Conservation (phyloP, 2,797 vertebrate species). For the Labroides dimidiatus region DNA sequence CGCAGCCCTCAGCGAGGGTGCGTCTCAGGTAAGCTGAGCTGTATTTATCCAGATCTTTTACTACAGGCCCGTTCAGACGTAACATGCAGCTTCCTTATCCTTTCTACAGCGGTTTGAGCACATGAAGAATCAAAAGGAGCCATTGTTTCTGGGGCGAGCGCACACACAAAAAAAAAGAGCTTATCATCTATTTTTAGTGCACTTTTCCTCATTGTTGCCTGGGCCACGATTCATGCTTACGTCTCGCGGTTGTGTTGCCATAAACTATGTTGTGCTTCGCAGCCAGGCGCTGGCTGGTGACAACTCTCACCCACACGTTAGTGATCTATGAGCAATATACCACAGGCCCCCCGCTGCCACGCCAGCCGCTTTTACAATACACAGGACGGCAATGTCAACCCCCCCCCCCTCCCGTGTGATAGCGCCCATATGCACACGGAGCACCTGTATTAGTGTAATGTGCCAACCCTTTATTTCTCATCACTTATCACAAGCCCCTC, state of each 20-base stretch:
- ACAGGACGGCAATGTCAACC: slow-evolving; percentile 53
- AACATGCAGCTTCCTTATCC: slow-evolving; percentile 35
- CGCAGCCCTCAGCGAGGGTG: slow-evolving; percentile 46
- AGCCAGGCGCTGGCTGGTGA: slow-evolving; percentile 70
- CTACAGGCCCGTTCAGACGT: slow-evolving; percentile 41
- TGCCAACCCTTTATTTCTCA: slow-evolving; percentile 63
- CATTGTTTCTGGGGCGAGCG: slow-evolving; percentile 74
- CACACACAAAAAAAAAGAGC: slow-evolving; percentile 53
- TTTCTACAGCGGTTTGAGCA: slow-evolving; percentile 38
- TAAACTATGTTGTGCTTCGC: slow-evolving; percentile 73
- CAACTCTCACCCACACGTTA: slow-evolving; percentile 77
- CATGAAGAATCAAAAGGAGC: slow-evolving; percentile 58
- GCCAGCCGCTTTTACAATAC: slow-evolving; percentile 54
- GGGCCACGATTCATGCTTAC: slow-evolving; percentile 69
- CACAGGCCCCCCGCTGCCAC: slow-evolving; percentile 51
- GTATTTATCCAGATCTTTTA: slow-evolving; percentile 45
- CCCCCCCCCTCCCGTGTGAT: slow-evolving; percentile 51
- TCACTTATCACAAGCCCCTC: slow-evolving; percentile 69
- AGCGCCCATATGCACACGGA: slow-evolving; percentile 62
- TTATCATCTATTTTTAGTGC: slow-evolving; percentile 79
- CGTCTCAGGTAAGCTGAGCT: slow-evolving; percentile 57
- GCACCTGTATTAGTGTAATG: slow-evolving; percentile 70
- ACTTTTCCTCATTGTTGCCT: slow-evolving; percentile 73
- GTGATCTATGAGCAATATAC: slow-evolving; percentile 75
- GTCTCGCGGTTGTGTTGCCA: slow-evolving; percentile 62